Percentiles rank a stretch among this genome's conserved stretches.
phyloP scores from a whole-genome alignment of 2,113 vertebrate species.

The Petaurus breviceps region DNA sequence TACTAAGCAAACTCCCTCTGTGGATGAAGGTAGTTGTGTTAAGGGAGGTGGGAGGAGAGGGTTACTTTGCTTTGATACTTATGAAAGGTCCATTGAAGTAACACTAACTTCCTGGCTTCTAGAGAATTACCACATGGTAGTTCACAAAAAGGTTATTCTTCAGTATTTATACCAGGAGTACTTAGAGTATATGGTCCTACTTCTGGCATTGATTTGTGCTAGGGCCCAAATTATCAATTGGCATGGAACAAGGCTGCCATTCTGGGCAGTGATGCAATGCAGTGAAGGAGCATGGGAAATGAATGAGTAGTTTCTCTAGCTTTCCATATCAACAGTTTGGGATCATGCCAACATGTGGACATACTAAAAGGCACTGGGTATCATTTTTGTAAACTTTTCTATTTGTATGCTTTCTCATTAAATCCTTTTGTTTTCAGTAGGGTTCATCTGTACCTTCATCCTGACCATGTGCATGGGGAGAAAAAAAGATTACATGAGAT shows the following conservation, averaged over 20 bases:
- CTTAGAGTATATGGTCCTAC: conserved; percentile 74
- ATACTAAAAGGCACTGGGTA: conserved; percentile 11
- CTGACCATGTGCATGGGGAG: neutral
- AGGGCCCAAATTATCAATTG: conserved; percentile 83
- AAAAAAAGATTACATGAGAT: neutral
- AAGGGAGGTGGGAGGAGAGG: conserved; percentile 30
- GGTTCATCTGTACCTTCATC: neutral
- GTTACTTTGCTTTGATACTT: conserved; percentile 56
- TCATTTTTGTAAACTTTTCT: neutral
- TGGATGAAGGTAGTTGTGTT: conserved; percentile 30
- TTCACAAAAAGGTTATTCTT: conserved; percentile 79
- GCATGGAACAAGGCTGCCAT: conserved; percentile 72
- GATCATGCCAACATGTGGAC: conserved; percentile 24
- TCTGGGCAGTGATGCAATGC: conserved; percentile 84
- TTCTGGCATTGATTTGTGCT: conserved; percentile 82
- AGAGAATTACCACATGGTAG: conserved; percentile 67
- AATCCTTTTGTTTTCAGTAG: neutral
- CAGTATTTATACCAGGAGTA: conserved; percentile 79
- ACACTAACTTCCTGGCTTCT: conserved; percentile 70
- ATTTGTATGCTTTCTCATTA: neutral
- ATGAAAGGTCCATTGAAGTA: conserved; percentile 75
- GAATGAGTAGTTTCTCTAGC: conserved; percentile 57
- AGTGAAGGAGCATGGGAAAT: conserved; percentile 60
- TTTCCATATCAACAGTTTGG: conserved; percentile 48
- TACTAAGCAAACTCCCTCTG: conserved; percentile 48